Evolutionary conservation across 2,797 vertebrate species (phyloP), one percentile per base, ranked within the genome.

Genomic region (Sebastes nivosus): DNA sequence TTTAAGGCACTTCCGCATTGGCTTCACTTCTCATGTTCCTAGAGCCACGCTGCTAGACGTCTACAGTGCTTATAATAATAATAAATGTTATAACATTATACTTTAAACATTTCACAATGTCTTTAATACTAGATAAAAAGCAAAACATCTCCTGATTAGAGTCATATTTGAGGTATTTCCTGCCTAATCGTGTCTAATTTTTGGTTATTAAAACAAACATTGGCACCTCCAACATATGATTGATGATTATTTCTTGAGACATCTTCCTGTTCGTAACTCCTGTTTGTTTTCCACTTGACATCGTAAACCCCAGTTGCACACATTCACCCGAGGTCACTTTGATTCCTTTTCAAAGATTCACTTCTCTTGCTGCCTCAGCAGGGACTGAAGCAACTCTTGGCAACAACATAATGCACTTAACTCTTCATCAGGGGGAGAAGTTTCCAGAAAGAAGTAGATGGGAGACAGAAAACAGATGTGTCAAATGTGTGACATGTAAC

Each of bases 391-490:
- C 76, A 72, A 58, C 59, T 66, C 29, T 75, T 89, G 84, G 87
- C 81, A 79, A 78, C 24, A 74, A 58, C 18, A 74, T 50, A 77
- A 78, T 16, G n/a, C 65, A 72, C 75, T 74, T 83, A 66, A 60
- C 67, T 87, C 71, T 69, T 83, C 63, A 59, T 82, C 74, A 82
- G 12, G 6, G 22, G 52, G 22, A 30, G 77, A 80, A 30, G 24
- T 84, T 85, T 78, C 77, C 81, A 82, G 63, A 74, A 87, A 75
- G 66, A 34, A 42, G 54, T 13, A 76, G 69, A 22, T 50, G 7
- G 42, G 20, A 89, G 80, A 91, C 75, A 67, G 29, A 76, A 90
- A 90, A 85, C 91, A 93, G 75, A 93, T 88, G 84, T 72, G 67
- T 69, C 64, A 76, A 63, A 84, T 38, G 42, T 79, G 64, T 86